These are phyloP conservation scores for Pteria penguin DNA, from an alignment of 2,888 invertebrate genomes.

Conservation along the genomic window DNA sequence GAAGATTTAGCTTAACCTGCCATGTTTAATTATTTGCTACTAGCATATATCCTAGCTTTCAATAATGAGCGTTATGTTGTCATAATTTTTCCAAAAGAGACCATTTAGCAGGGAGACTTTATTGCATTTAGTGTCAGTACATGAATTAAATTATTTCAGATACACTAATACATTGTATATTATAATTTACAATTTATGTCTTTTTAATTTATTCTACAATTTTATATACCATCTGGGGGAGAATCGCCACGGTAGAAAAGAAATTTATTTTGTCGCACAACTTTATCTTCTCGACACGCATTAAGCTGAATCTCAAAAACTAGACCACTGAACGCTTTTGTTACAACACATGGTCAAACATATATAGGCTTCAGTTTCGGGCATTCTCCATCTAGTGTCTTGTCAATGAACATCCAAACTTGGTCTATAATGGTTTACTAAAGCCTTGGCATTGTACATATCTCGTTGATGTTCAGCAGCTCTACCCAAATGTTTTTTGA, in stretches of 20 bases:
- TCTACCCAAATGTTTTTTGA: constrained; percentile 19
- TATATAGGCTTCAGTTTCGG: constrained; percentile 33
- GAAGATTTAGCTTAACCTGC: no score
- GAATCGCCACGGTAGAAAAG: neutral
- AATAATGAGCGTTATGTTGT: no score
- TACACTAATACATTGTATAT: no score
- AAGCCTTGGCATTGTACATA: constrained; percentile 27
- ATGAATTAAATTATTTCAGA: neutral
- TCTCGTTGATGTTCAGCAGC: constrained; percentile 33
- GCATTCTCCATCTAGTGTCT: constrained; percentile 15
- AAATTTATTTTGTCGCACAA: constrained; percentile 18
- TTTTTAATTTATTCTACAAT: neutral
- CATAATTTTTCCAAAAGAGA: no score
- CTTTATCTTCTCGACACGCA: neutral
- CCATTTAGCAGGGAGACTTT: neutral
- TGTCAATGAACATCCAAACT: constrained; percentile 38
- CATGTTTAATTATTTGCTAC: no score
- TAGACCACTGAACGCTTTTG: constrained; percentile 10
- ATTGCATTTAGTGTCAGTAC: neutral
- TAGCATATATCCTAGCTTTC: no score
- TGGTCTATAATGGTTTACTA: constrained; percentile 28
- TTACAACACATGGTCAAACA: constrained; percentile 39
- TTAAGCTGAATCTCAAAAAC: constrained; percentile 13
- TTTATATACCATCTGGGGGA: constrained; percentile 1
- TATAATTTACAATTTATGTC: neutral